These are phyloP conservation scores for Gymnorhina tibicen DNA, from an alignment of 2,113 vertebrate genomes.

Conservation along the genomic window DNA sequence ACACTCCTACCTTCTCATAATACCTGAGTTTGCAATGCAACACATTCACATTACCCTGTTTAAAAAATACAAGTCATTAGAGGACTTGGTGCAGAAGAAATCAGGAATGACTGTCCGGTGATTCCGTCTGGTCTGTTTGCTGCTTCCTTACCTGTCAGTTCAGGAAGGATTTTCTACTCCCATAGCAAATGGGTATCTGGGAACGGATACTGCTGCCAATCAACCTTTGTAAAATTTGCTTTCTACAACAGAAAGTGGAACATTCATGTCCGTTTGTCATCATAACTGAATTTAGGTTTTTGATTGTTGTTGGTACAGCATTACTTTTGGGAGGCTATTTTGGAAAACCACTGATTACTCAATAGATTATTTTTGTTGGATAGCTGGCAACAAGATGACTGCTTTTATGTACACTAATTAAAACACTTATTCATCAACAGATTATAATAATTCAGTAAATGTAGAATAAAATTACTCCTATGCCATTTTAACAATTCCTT, in stretches of 20 bases:
- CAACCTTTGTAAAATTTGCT: slow-evolving; percentile 46
- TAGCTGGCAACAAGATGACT: slow-evolving; percentile 31
- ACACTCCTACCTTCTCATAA: slow-evolving; percentile 78
- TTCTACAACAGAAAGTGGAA: slow-evolving; percentile 52
- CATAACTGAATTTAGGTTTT: not conserved
- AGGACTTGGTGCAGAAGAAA: slow-evolving; percentile 82
- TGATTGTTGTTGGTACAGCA: not conserved
- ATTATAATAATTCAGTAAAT: not conserved
- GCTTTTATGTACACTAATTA: slow-evolving; percentile 45
- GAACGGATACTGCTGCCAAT: slow-evolving; percentile 58
- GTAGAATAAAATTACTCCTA: slow-evolving; percentile 33
- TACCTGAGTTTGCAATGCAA: slow-evolving; percentile 86
- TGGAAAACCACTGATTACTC: not conserved
- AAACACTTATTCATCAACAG: slow-evolving; percentile 22
- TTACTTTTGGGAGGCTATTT: not conserved
- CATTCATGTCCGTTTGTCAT: not conserved
- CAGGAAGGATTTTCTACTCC: slow-evolving; percentile 50
- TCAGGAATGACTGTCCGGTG: slow-evolving; percentile 70
- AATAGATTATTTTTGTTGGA: not conserved
- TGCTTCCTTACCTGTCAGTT: slow-evolving; percentile 42
- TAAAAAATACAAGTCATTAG: slow-evolving; percentile 79
- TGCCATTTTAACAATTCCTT: not conserved
- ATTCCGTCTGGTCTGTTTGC: slow-evolving; percentile 5
- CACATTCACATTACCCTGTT: slow-evolving; percentile 98
- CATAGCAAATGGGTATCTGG: slow-evolving; percentile 48